Evolutionary conservation across 2,797 vertebrate species (phyloP), one percentile per base, ranked within the genome.

Genomic region (Liparis tanakae): DNA sequence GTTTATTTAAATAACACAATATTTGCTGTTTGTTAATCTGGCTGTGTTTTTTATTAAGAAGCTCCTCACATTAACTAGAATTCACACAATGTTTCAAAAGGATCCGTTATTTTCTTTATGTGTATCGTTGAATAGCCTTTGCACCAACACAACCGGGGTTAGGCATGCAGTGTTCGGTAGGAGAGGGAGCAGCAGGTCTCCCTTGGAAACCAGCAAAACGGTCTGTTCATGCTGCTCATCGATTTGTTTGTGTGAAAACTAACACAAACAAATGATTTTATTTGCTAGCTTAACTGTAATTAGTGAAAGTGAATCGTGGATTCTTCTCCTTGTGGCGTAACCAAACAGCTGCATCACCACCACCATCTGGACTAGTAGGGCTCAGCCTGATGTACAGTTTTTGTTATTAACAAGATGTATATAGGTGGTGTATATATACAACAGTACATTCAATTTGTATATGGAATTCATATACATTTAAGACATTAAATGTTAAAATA

Each of bases 1-100:
- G 54, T 59, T 75, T 70, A 76, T 85, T 81, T 74, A 65, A 33
- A 70, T 48, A 60, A 72, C 34, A 55, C 22, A 5, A 22, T 61
- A 63, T 84, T 62, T 66, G 15, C 17, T 53, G 51, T 68, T 63
- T 70, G 5, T 60, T 56, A 17, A 46, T 48, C 39, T 4, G 2
- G 58, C 50, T 71, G 34, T 0, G 0, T 77, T 64, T 64, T 79
- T 74, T 58, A 69, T 82, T 30, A 25, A 36, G 4, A 48, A 55
- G 12, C 65, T 68, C 10, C 22, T 48, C n/a, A 51, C 15, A 46
- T 20, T 54, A 37, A 18, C 10, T 30, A 46, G n/a, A 66, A 63
- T 65, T 5, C 55, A 51, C 30, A 43, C 20, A 2, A 44, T 6
- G 15, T 60, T 59, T 65, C 46, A 58, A 25, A 61, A n/a, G 1